Conservation (phyloP, 1,140 invertebrate species). For the Atta texana region DNA sequence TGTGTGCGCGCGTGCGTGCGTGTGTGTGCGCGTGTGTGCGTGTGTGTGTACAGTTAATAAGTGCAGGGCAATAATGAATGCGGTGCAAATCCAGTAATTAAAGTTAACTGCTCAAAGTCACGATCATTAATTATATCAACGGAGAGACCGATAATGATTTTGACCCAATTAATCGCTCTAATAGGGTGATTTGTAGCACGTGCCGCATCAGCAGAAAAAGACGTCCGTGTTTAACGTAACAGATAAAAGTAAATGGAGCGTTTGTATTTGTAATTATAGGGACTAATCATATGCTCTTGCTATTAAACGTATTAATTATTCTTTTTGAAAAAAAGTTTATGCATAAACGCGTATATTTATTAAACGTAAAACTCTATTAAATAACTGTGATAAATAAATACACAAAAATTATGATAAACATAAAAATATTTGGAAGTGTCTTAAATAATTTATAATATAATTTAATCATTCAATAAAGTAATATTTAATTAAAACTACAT, state of each 20-base stretch:
- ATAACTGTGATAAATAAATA: not conserved
- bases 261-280: constrained; percentile 36
- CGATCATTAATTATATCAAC: constrained; percentile 70
- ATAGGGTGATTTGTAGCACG: constrained; percentile 57
- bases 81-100: constrained; percentile 64
- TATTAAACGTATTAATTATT: constrained; percentile 28
- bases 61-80: constrained; percentile 66
- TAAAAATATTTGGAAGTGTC: not conserved
- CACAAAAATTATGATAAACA: constrained; percentile 2
- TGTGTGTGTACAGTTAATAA: constrained; percentile 51
- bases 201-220: constrained; percentile 54
- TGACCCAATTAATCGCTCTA: constrained; percentile 72
- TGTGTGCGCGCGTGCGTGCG: not conserved
- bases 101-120: constrained; percentile 72
- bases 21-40: not conserved
- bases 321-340: not conserved
- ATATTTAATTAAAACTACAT: constrained; percentile 20
- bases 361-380: not conserved
- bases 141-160: constrained; percentile 73
- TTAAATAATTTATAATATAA: not conserved
- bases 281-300: not conserved
- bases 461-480: constrained; percentile 13
- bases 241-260: constrained; percentile 37
- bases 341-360: not conserved
- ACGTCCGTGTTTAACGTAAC: constrained; percentile 5